A percentile compares a stretch with the other conserved stretches of the same genome.
These are phyloP conservation scores for human DNA, from an alignment of 2,113 vertebrate species.

Conservation along the genomic window DNA sequence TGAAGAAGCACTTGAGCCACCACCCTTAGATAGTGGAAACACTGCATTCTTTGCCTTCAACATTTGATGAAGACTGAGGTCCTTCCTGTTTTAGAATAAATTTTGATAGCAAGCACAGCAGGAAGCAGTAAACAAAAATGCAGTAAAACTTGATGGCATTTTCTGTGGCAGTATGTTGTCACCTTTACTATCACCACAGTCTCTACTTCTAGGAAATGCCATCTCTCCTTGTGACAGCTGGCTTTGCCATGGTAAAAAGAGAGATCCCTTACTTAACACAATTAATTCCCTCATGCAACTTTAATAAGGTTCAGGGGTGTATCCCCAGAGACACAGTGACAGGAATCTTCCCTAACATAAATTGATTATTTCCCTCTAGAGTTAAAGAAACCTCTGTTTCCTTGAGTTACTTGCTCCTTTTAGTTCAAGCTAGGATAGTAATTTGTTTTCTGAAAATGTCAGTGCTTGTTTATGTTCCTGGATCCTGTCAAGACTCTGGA, in stretches of 20 bases:
- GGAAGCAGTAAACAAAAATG: background rate
- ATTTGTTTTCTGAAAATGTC: conserved; percentile 50
- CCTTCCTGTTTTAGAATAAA: conserved; percentile 21
- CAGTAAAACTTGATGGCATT: background rate
- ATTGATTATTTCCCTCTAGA: conserved; percentile 14
- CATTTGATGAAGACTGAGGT: background rate
- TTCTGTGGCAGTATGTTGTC: background rate
- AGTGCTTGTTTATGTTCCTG: conserved; percentile 2
- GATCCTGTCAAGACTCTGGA: background rate
- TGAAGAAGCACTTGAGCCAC: background rate
- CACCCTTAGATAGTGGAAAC: background rate
- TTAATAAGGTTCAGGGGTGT: conserved; percentile 64
- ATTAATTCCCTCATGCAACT: conserved; percentile 35
- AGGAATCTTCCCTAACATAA: conserved; percentile 58
- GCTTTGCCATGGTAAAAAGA: conserved; percentile 62
- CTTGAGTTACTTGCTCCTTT: conserved; percentile 42
- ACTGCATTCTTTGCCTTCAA: background rate
- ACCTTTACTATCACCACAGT: background rate
- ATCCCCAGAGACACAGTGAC: conserved; percentile 30
- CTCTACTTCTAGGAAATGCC: conserved; percentile 46
- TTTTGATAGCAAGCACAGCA: conserved; percentile 16
- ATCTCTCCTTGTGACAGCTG: conserved; percentile 48
- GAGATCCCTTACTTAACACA: background rate
- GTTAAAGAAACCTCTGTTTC: conserved; percentile 61
- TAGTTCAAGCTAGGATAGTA: conserved; percentile 45